A percentile compares a stretch with the other conserved stretches of the same genome.
Evolutionary conservation across 1,140 invertebrate genomes (phyloP).

Genomic region (Drosophila takahashii): DNA sequence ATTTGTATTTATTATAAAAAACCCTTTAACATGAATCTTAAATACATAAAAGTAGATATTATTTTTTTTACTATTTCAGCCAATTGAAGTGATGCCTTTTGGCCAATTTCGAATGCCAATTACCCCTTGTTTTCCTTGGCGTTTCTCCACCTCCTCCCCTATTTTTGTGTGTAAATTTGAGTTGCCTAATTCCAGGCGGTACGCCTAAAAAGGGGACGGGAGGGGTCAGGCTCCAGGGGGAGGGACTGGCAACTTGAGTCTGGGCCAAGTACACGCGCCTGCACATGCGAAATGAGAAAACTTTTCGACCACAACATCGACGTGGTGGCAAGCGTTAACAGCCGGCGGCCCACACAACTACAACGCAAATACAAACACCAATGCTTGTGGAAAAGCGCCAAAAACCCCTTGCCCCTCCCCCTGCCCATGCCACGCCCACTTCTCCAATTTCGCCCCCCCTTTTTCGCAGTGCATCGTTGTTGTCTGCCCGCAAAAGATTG

Average conservation of each 20-base stretch:
- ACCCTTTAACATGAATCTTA: too few species aligned
- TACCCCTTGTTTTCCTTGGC: neutral
- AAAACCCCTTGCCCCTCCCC: conserved; percentile 2
- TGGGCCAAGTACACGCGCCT: conserved; percentile 43
- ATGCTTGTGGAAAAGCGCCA: conserved; percentile 9
- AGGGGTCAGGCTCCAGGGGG: neutral
- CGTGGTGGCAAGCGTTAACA: conserved; percentile 46
- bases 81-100: neutral
- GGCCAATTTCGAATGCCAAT: neutral
- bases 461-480: conserved; percentile 22
- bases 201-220: neutral
- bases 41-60: too few species aligned
- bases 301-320: conserved; percentile 81
- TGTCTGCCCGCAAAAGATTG: conserved; percentile 81
- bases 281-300: conserved; percentile 79
- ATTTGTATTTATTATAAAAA: too few species aligned
- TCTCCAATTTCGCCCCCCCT: neutral
- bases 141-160: neutral
- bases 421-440: neutral
- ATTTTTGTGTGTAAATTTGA: conserved; percentile 6
- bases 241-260: conserved; percentile 19
- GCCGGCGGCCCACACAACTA: conserved; percentile 32
- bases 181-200: conserved; percentile 28
- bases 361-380: conserved; percentile 55
- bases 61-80: too few species aligned